These are phyloP conservation scores for Meta bourneti DNA, from an alignment of 2,888 invertebrate species.

Conservation along the genomic window DNA sequence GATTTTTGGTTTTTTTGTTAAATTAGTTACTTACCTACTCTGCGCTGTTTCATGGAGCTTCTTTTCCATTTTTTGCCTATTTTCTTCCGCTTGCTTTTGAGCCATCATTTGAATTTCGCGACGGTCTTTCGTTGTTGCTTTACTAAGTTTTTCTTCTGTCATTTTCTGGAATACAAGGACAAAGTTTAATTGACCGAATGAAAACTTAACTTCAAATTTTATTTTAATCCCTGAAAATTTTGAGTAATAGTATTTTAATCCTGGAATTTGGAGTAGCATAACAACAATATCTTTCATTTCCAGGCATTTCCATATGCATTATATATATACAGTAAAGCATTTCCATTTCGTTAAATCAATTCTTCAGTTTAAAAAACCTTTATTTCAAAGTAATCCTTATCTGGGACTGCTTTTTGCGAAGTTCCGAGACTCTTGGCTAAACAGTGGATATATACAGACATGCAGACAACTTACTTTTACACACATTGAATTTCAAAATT, in stretches of 20 bases:
- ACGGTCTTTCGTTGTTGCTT: slow-evolving; percentile 63
- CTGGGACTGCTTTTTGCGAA: not conserved
- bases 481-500: no score
- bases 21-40: slow-evolving; percentile 65
- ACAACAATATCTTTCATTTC: no score
- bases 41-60: slow-evolving; percentile 66
- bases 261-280: not conserved
- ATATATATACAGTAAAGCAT: no score
- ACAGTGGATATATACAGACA: no score
- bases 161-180: slow-evolving; percentile 60
- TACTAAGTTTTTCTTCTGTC: slow-evolving; percentile 75
- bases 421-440: not conserved
- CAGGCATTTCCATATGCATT: no score
- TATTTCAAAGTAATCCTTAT: not conserved
- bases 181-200: no score
- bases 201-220: no score
- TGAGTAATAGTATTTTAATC: not conserved
- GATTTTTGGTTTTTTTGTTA: no score
- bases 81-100: slow-evolving; percentile 67
- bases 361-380: not conserved
- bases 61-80: slow-evolving; percentile 69
- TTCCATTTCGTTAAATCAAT: not conserved
- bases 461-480: no score
- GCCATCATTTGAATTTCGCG: slow-evolving; percentile 64
- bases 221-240: not conserved